Evolutionary conservation across 2,113 vertebrate species (phyloP).

Genomic region (Heteronetta atricapilla): DNA sequence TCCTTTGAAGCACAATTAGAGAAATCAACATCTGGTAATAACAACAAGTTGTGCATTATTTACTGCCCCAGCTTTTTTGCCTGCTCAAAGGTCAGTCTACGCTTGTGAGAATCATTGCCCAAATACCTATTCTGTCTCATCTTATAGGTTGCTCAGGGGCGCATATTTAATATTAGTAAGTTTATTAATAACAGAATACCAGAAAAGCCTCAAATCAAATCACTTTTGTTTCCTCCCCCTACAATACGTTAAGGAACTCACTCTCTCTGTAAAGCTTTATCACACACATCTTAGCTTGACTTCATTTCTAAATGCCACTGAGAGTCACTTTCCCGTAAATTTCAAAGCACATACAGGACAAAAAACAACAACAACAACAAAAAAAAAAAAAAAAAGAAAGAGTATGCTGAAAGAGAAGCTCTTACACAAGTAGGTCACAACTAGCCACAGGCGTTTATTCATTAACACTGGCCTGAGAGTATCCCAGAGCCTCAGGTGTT

Average conservation of each 20-base stretch:
- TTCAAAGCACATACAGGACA: fast-evolving
- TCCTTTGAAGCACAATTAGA: not conserved
- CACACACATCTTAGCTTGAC: not conserved
- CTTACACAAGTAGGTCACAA: not conserved
- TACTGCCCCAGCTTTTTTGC: not conserved
- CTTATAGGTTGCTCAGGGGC: not conserved
- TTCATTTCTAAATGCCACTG: not conserved
- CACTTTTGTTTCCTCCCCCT: fast-evolving
- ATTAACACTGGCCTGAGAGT: not conserved
- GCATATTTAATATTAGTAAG: not conserved
- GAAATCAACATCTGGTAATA: not conserved
- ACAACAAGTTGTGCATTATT: not conserved
- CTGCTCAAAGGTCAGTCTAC: not conserved
- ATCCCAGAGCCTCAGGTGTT: not conserved
- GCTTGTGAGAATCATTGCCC: not conserved
- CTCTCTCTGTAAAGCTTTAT: not conserved
- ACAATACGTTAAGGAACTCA: fast-evolving
- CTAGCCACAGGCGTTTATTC: not conserved
- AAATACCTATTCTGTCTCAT: not conserved
- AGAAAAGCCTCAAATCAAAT: not conserved
- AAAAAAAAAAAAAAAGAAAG: not conserved
- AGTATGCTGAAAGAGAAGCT: fast-evolving
- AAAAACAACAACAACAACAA: too few relatives aligned
- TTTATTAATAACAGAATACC: not conserved
- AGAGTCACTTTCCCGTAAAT: not conserved